A percentile compares a stretch with the other conserved stretches of the same genome.
These are phyloP conservation scores for Mormyrus lacerda DNA, from an alignment of 2,113 vertebrate genomes.

Conservation along the genomic window DNA sequence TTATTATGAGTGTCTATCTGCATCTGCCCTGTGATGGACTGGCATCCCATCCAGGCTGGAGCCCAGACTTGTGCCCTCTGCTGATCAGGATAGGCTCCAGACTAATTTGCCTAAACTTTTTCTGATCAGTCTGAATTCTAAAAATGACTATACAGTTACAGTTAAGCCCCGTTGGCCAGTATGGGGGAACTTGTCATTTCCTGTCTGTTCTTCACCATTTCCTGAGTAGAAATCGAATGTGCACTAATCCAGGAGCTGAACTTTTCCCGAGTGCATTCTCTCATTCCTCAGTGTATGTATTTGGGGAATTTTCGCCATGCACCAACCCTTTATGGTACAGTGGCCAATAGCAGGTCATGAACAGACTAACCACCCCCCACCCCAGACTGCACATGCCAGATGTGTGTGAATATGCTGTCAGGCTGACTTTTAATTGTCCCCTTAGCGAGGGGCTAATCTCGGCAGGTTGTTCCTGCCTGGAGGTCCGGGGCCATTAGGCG, in stretches of 20 bases:
- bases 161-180: not conserved
- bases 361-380: not conserved
- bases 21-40: not conserved
- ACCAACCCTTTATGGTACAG: not conserved
- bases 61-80: not conserved
- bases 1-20: not conserved
- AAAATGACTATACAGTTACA: not conserved
- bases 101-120: not conserved
- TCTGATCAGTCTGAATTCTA: not conserved
- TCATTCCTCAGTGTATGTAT: not conserved
- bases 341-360: not conserved
- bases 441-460: constrained; percentile 25
- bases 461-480: constrained; percentile 35
- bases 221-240: not conserved
- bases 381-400: not conserved
- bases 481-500: constrained; percentile 30
- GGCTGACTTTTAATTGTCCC: constrained; percentile 36
- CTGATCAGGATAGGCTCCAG: not conserved
- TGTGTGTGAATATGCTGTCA: constrained; percentile 14
- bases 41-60: not conserved
- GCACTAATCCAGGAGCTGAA: not conserved
- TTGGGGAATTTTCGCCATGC: not conserved
- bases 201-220: not conserved
- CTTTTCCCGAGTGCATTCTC: not conserved
- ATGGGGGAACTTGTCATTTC: not conserved